Evolutionary conservation across 2,113 vertebrate genomes (phyloP).

Genomic region (Fregata magnificens): DNA sequence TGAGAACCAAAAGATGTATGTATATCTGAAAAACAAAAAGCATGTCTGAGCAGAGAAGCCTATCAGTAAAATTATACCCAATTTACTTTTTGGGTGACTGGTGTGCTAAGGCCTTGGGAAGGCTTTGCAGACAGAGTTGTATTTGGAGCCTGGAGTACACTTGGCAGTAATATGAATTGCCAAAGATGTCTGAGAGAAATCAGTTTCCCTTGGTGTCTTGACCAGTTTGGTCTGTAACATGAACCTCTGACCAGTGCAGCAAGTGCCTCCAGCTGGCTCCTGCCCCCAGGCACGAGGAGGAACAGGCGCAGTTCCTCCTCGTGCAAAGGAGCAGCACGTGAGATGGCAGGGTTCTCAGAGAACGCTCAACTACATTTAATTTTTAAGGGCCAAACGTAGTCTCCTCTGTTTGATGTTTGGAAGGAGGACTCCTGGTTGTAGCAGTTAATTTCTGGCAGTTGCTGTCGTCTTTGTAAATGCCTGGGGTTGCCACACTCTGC

Average conservation of each 20-base stretch:
- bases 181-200: background rate
- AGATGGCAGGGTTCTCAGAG: background rate
- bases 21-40: background rate
- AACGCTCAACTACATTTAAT: accelerated
- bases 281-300: background rate
- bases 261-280: background rate
- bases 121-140: background rate
- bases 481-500: background rate
- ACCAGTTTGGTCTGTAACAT: background rate
- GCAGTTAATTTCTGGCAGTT: background rate
- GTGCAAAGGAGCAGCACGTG: background rate
- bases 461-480: background rate
- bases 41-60: background rate
- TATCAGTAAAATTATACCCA: background rate
- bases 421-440: background rate
- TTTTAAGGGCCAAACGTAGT: background rate
- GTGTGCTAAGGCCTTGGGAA: background rate
- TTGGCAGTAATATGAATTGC: background rate
- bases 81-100: background rate
- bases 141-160: background rate
- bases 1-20: background rate
- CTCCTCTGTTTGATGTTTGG: background rate
- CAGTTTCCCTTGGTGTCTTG: background rate
- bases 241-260: background rate
- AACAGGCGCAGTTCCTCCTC: accelerated